Base-by-base conservation (phyloP, 2,888 invertebrate species). In the Tetrapedia diversipes region DNA sequence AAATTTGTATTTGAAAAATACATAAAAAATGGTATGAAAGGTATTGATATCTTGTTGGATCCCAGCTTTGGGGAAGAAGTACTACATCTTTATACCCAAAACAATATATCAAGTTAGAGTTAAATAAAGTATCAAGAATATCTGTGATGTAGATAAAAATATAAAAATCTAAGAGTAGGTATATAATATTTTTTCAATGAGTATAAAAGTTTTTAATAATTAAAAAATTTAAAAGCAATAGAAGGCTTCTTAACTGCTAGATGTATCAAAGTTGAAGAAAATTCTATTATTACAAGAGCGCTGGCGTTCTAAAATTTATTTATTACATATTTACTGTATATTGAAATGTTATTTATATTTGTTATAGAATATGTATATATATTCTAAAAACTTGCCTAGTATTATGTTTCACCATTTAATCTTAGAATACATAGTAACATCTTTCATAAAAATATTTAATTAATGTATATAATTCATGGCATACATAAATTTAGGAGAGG, bases 1-100 rank as follows among this genome's bases (percentile, higher is more conserved):
- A 92, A 92, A 79, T 85, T 85, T 1, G 83, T 92, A 53, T 93
- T 93, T 80, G 85, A 89, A 11, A 86, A 86, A 34, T 87, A 89
- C 54, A 85, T 84, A 53, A 73, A 81, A 45, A 81, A 77, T 32
- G 89, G 89, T 72, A 85, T 86, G 54, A 87, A 87, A 68, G 88
- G 88, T 47, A 88, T 89, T 83, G 86, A 88, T 49, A 86, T 91
- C 56, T 80, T 91, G 34, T 69, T 87, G 14, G 86, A 89, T 67
- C 81, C 87, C 16, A 81, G 77, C 16, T 82, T 91, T 16, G 90
- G 90, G 73, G 79, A 85, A 4, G 88, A 90, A 79, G 88, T 90
- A 39, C 22, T 84, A n/a, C 29, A 61, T 49, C 16, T 54, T 11
- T 76, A 65, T 54, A 16, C 24, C 51, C 22, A 60, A 57, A 22